Evolutionary conservation across 2,113 vertebrate species (phyloP).

Genomic region (Rostratula benghalensis): DNA sequence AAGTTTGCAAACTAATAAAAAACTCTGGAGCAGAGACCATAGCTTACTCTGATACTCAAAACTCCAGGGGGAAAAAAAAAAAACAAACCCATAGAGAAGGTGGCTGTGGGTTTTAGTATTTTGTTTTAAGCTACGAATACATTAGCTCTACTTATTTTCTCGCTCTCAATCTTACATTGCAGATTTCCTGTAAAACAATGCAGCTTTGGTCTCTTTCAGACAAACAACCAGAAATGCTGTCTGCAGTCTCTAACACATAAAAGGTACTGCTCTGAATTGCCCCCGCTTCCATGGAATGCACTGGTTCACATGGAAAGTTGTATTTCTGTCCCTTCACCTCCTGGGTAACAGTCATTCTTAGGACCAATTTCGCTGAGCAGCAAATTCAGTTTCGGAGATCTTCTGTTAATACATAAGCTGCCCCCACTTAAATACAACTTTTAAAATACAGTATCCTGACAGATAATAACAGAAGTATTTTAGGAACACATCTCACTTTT

Average conservation of each 20-base stretch:
- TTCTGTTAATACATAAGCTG: neutral
- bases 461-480: neutral
- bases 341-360: neutral
- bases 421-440: neutral
- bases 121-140: neutral
- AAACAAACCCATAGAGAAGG: rapidly evolving
- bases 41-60: neutral
- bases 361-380: neutral
- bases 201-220: neutral
- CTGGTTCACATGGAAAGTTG: neutral
- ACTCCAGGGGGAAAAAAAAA: neutral
- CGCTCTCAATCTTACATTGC: neutral
- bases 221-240: neutral
- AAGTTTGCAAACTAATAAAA: neutral
- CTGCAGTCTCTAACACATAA: neutral
- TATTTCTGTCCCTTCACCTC: neutral
- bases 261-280: neutral
- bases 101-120: neutral
- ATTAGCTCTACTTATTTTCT: neutral
- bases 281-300: neutral
- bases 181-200: neutral
- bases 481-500: neutral
- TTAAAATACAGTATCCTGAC: neutral
- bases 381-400: neutral
- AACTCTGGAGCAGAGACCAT: neutral